Evolutionary conservation across 1,140 invertebrate genomes (phyloP), one percentile per base, ranked within the genome.

Genomic region (Leptestheria dahalacensis): DNA sequence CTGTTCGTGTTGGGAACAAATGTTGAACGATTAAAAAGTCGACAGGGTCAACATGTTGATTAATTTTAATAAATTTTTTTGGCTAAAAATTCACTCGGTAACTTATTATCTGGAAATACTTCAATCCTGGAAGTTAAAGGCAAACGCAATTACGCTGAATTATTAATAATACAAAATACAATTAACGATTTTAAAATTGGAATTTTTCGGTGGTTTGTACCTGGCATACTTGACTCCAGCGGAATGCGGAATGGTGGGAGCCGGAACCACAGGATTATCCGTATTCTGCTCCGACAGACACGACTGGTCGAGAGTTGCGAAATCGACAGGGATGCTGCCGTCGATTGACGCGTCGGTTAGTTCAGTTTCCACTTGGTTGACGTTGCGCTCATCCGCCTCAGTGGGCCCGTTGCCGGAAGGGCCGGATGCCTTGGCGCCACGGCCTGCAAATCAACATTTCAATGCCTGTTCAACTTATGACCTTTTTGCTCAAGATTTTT

Each of bases 311-410:
- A 55, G 20, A 0, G 26, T 55, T 6, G 53, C 53, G 24, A 55
- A 55, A 55, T 55, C 26, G 20, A 55, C 53, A 12, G 53, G 53
- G 10, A n/a, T 25, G 50, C 28, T 55, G 3, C 26, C 26, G 28
- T 55, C 53, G 11, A 28, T 29, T 33, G 53, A 55, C 15, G 33
- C 15, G 33, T 41, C 33, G 6, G 33, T 41, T 6, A 41, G 6
- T 6, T 41, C 33, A 6, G 33, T 15, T 55, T 55, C 53, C 24
- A 55, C 53, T 25, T 55, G 26, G 28, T 55, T 55, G 53, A 55
- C 53, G 6, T 12, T 55, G 12, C 53, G 23, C 6, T 26, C 24
- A 11, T 55, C 53, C 1, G 24, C 11, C 24, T 10, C 1, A 15
- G 24, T n/a, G n/a, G 4, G 15, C 23, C 18, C 53, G 21, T 25